Evolutionary conservation across 2,888 invertebrate species (phyloP), one percentile per base, ranked within the genome.

Genomic region (Eupithecia insigniata): DNA sequence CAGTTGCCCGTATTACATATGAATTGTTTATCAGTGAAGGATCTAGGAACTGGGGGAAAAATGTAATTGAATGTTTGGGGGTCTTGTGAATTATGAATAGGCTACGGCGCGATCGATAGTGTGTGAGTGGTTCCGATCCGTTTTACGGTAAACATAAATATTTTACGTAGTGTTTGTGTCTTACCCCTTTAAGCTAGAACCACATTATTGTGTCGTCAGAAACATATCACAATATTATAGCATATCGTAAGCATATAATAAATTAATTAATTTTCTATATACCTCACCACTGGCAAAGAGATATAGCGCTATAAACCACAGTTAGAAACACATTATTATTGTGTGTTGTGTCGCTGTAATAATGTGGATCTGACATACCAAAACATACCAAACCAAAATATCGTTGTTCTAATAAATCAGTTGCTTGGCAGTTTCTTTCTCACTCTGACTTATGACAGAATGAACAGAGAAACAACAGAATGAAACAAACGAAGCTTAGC

Each of bases 1-100:
- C 64, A 67, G 58, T 70, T 67, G 30, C 67, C 66, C 60, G 66
- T 68, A 66, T 68, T 43, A 68, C 76, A 43, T 72, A 65, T 75
- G 73, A 75, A 77, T 74, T 77, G 75, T 77, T 75, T 77, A 75
- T 72, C 66, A 74, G 71, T 61, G 72, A 75, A 75, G 74, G 72
- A 72, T 76, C 76, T 64, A 72, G 73, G 71, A 72, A 72, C 74
- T 34, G 71, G 68, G 71, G 68, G 75, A 75, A 73, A 75, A 75
- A 75, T 72, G 73, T 73, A 77, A 77, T 77, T 77, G 77, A 75
- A 75, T 77, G 73, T 73, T 71, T 34, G 64, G 66, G 65, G 51
- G 67, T 64, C 51, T 46, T 71, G 46, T 74, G 74, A 74, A 74
- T 74, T 70, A 74, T 69, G 67, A 74, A 74, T 67, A 69, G 65